A percentile compares a stretch with the other conserved stretches of the same genome.
phyloP scores from a whole-genome alignment of 92 coral and sea anemone species.

The Anthopleura xanthogrammica region DNA sequence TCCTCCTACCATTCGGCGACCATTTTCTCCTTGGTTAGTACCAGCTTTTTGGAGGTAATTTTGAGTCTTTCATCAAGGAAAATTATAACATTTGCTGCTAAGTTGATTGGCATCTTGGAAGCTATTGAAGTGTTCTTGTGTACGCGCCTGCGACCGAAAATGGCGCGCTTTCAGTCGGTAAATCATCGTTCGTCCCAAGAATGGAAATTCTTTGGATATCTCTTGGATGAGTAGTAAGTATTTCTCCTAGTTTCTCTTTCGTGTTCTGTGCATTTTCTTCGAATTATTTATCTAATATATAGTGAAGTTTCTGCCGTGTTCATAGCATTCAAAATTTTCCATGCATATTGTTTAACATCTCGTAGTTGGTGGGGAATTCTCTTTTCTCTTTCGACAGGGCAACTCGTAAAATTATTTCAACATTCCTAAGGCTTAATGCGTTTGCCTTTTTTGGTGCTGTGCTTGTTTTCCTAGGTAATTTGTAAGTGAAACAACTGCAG shows the following conservation, averaged over 20 bases:
- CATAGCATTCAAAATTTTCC: neutral
- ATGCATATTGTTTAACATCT: neutral
- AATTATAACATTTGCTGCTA: neutral
- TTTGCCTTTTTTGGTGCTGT: neutral
- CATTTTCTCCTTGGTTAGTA: neutral
- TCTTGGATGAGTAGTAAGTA: neutral
- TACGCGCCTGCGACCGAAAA: neutral
- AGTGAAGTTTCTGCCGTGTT: neutral
- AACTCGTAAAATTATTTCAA: neutral
- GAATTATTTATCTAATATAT: neutral
- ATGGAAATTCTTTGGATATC: neutral
- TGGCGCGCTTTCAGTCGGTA: neutral
- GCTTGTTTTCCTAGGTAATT: neutral
- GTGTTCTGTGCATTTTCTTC: neutral
- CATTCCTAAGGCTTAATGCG: neutral
- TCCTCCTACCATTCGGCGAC: conserved; percentile 5
- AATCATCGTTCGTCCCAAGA: neutral
- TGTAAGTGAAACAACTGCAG: neutral
- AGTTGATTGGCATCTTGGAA: neutral
- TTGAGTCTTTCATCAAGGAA: neutral
- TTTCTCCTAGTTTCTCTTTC: neutral
- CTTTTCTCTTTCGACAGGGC: neutral
- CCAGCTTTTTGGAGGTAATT: neutral
- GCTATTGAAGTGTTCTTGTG: neutral
- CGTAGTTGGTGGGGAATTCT: neutral